Evolutionary conservation across 2,888 invertebrate genomes (phyloP).

Genomic region (Pheosia gnoma): DNA sequence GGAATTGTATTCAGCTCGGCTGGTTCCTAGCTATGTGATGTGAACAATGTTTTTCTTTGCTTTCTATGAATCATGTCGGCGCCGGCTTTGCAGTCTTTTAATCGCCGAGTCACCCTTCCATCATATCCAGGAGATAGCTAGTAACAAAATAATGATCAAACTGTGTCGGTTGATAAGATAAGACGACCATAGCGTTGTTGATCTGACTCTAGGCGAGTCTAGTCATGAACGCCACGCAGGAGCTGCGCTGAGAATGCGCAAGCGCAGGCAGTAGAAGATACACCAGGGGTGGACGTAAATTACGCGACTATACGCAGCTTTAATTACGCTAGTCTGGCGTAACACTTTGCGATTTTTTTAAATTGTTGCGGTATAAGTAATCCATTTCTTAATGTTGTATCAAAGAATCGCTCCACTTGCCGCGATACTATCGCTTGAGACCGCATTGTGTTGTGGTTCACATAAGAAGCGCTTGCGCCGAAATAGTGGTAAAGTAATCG

Average conservation of each 20-base stretch:
- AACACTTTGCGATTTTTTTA: background rate
- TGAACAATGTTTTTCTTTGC: background rate
- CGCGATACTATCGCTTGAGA: constrained; percentile 63
- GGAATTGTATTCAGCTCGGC: background rate
- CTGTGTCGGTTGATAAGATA: too few species aligned
- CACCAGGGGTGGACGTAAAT: too few species aligned
- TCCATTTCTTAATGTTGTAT: constrained; percentile 59
- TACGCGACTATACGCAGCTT: too few species aligned
- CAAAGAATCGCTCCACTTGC: constrained; percentile 54
- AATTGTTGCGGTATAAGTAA: constrained; percentile 30
- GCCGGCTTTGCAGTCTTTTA: background rate
- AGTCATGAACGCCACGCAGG: too few species aligned
- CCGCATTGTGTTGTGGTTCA: constrained; percentile 55
- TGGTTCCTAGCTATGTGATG: constrained; percentile 2
- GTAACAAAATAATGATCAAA: background rate
- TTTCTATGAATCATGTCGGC: background rate
- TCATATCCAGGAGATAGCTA: too few species aligned
- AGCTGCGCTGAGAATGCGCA: too few species aligned
- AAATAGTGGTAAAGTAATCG: background rate
- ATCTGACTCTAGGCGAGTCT: too few species aligned
- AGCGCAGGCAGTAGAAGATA: too few species aligned
- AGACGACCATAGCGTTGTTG: too few species aligned
- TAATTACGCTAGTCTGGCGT: too few species aligned
- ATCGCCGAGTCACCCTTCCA: background rate
- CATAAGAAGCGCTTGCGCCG: constrained; percentile 37